phyloP scores from a whole-genome alignment of 2,113 vertebrate genomes.

The Hemichromis elongatus region DNA sequence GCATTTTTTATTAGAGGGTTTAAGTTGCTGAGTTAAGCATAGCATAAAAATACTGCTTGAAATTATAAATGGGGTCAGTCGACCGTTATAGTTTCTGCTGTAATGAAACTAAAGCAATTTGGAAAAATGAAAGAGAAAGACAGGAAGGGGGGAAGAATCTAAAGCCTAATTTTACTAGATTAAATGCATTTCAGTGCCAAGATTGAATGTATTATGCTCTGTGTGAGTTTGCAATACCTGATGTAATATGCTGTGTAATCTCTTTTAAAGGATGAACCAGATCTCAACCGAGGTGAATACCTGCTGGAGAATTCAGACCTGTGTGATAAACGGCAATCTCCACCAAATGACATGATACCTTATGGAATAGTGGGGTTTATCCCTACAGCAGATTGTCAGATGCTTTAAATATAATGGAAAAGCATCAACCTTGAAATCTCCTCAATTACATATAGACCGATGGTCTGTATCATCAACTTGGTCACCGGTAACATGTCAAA shows the following conservation, averaged over 20 bases:
- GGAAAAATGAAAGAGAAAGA: not conserved
- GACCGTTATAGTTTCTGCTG: not conserved
- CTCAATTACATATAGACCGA: not conserved
- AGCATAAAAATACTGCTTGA: not conserved
- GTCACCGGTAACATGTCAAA: not conserved
- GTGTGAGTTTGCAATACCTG: not conserved
- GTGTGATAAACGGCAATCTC: not conserved
- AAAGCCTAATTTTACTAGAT: not conserved
- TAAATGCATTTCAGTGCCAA: not conserved
- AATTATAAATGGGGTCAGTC: not conserved
- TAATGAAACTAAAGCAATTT: not conserved
- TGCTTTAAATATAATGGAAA: not conserved
- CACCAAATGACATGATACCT: not conserved
- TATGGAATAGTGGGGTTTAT: no score
- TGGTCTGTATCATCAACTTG: not conserved
- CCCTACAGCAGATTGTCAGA: not conserved
- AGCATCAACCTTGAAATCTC: not conserved
- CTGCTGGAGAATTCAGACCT: not conserved
- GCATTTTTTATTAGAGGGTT: rapidly evolving
- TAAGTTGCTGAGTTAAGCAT: not conserved
- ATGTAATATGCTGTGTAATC: not conserved
- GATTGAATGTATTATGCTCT: not conserved
- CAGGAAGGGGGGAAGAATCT: not conserved
- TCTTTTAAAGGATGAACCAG: not conserved
- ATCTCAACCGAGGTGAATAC: not conserved